Base-by-base conservation (phyloP, 1,140 invertebrate species). In the Tribolium castaneum region DNA sequence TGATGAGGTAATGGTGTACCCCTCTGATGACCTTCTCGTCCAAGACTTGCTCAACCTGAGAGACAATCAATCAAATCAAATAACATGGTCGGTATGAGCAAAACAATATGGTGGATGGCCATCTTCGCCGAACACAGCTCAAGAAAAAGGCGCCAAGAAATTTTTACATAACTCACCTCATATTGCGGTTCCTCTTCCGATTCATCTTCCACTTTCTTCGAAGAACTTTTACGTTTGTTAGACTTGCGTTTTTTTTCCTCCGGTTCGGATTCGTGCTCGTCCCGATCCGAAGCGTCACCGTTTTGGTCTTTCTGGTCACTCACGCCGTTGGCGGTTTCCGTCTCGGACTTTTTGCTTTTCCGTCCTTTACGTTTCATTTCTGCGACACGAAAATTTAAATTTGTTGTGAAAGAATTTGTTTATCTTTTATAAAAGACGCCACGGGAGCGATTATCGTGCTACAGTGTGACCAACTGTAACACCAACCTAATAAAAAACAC, bases 1-100 rank as follows among this genome's bases (percentile, higher is more conserved):
- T 88, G 0, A 97, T 93, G 13, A 93, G 87, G 84, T 94, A 96
- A 82, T 93, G 90, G 1, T 90, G 87, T 45, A 91, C 90, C 0
- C 93, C 92, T 84, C 91, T 91, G 10, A 92, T 89, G 7, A 87
- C 90, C 81, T 93, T 93, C 9, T 92, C 90, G 73, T 90, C 90
- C 7, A 94, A 82, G n/a, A 94, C 89, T 80, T 90, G 90, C 80
- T 94, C 91, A 0, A 94, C 93, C 93, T 94, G 1, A 30, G 10
- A 70, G 45, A 49, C 9, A 70, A 35, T 5, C 25, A 19, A 10
- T 9, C 19, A 76, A 22, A 9, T 9, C 49, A 54, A n/a, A n/a
- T n/a, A n/a, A 76, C 4, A 51, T 66, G 13, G 45, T 34, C 56
- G 22, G 51, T 22, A 71, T 3, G 56, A 30, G 13, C 25, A 56